phyloP scores from a whole-genome alignment of 2,888 invertebrate species.

The Meiosimyza decipiens region DNA sequence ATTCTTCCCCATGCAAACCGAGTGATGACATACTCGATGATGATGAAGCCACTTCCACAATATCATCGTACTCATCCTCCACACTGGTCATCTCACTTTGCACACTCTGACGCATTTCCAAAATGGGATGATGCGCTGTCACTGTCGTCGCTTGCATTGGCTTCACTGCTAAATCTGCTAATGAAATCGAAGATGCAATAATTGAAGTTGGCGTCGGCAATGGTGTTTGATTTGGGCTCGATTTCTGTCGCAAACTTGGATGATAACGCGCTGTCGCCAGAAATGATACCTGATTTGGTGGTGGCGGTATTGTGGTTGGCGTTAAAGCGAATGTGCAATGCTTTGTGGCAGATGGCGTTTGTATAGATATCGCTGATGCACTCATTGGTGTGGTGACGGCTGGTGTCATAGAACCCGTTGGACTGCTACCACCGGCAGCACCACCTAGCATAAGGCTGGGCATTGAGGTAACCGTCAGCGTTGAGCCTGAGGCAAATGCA shows the following conservation, averaged over 20 bases:
- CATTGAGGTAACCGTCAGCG: background rate
- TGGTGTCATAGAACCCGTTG: constrained; percentile 15
- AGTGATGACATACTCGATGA: constrained; percentile 27
- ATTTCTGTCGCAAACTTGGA: constrained; percentile 40
- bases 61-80: constrained; percentile 19
- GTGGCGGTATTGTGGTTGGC: constrained; percentile 56
- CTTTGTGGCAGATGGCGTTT: constrained; percentile 49
- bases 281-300: constrained; percentile 46
- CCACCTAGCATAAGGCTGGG: background rate
- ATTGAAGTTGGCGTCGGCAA: constrained; percentile 53
- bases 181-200: constrained; percentile 38
- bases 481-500: constrained; percentile 34
- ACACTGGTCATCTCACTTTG: constrained; percentile 44
- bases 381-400: constrained; percentile 46
- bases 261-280: constrained; percentile 45
- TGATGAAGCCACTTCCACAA: constrained; percentile 32
- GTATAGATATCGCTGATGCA: constrained; percentile 30
- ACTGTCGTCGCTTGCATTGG: constrained; percentile 18
- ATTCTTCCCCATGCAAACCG: constrained; percentile 2
- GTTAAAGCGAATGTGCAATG: constrained; percentile 63
- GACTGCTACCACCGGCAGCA: constrained; percentile 14
- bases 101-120: constrained; percentile 55
- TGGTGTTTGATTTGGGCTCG: constrained; percentile 40
- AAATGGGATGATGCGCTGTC: constrained; percentile 48
- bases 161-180: constrained; percentile 8